Evolutionary conservation across 2,113 vertebrate species (phyloP).

Genomic region (Cyprinus carpio): DNA sequence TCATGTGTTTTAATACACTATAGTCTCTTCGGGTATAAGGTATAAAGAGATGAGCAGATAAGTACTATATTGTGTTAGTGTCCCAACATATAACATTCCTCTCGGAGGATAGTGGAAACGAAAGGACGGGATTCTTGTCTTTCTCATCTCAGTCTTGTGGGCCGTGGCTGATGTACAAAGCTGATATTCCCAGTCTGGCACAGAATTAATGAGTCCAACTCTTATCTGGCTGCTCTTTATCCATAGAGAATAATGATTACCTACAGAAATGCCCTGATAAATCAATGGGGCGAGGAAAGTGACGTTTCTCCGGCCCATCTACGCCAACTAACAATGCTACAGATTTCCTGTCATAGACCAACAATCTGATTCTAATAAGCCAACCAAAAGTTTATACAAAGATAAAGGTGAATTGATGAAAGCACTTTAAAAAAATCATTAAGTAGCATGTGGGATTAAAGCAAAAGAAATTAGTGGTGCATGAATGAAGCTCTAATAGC

Average conservation of each 20-base stretch:
- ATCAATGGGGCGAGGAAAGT: conserved; percentile 50
- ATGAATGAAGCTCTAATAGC: background rate
- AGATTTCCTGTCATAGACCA: conserved; percentile 14
- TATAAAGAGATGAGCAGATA: background rate
- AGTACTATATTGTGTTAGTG: background rate
- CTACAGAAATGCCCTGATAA: conserved; percentile 56
- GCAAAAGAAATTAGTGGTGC: background rate
- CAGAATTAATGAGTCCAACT: conserved; percentile 65
- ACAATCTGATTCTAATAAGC: background rate
- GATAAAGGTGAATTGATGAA: background rate
- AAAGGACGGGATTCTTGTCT: background rate
- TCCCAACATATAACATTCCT: background rate
- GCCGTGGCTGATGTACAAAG: conserved; percentile 35
- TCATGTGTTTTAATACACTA: too few relatives aligned
- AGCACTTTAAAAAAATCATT: background rate
- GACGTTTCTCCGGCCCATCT: background rate
- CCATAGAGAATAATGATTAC: conserved; percentile 68
- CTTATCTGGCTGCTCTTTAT: conserved; percentile 62
- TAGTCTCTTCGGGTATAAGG: too few relatives aligned
- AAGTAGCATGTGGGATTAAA: background rate
- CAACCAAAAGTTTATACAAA: background rate
- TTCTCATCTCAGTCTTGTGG: background rate
- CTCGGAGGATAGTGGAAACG: background rate
- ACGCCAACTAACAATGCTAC: conserved; percentile 23
- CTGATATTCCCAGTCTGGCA: conserved; percentile 22